These are phyloP conservation scores for Pao palembangensis DNA, from an alignment of 2,113 vertebrate species.

Conservation along the genomic window DNA sequence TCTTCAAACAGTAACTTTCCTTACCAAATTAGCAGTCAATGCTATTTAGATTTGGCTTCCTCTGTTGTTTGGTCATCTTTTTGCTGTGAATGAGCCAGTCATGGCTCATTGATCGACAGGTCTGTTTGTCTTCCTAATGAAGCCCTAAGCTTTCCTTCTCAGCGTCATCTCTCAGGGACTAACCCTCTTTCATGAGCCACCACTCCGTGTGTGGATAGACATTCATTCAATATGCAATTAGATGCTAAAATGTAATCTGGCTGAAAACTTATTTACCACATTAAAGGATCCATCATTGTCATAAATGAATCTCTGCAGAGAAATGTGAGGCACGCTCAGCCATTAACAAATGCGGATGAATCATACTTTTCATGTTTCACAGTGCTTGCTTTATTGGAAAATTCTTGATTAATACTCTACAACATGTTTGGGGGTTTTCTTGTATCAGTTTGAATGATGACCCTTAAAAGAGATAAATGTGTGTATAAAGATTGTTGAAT, in stretches of 20 bases:
- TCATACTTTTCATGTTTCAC: too few relatives aligned
- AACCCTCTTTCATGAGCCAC: conserved; percentile 13
- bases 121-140: conserved; percentile 35
- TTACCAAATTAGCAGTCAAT: conserved; percentile 12
- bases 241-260: conserved; percentile 11
- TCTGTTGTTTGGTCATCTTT: conserved; percentile 15
- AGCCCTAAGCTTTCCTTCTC: conserved; percentile 1
- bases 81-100: neutral
- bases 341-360: too few relatives aligned
- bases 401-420: too few relatives aligned
- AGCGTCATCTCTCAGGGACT: neutral
- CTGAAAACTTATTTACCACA: conserved; percentile 27
- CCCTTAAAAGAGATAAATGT: neutral
- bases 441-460: neutral
- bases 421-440: too few relatives aligned
- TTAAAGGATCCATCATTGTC: conserved; percentile 12
- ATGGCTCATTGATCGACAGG: conserved; percentile 13
- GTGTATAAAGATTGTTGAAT: too few relatives aligned
- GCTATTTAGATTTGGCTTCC: neutral
- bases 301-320: conserved; percentile 12
- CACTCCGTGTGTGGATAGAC: neutral
- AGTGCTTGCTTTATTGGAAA: too few relatives aligned
- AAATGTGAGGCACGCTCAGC: too few relatives aligned
- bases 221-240: conserved; percentile 14
- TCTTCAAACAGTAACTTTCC: conserved; percentile 13